Base-by-base conservation (phyloP, 2,113 vertebrate genomes). In the Melanocharis versteri region DNA sequence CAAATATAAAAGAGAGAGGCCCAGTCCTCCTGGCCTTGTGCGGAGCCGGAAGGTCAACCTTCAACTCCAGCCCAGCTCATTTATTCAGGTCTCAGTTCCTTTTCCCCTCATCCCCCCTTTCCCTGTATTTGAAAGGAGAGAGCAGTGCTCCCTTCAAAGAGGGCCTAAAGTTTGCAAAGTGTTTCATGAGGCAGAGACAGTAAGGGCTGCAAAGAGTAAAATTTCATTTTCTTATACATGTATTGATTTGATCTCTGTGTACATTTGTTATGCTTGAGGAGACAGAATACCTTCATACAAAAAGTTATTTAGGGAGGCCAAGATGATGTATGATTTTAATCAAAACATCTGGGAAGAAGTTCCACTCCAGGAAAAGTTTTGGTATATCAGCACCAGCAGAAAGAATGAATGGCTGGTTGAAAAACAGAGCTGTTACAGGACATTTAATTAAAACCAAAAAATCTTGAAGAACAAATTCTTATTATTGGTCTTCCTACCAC, bases 371-470 rank as follows among this genome's bases (percentile, higher is more conserved):
- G 64, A 91, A 89, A 82, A 90, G 42, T 85, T 89, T 28, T 61
- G 51, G 75, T 61, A 39, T 48, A 87, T 76, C 88, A 95, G 71
- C 68, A 87, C n/a, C 82, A 93, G 35, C 72, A 94, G 58, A 83
- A 94, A 84, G 87, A 96, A 87, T 21, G 53, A 88, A 78, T 3
- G 3, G 19, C 30, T 64, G 30, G 15, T 20, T 78, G 24, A 96
- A 94, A 57, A 93, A 40, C 72, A 90, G 62, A 24, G 3, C 61
- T 51, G 42, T 71, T 92, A 83, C 27, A 92, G 53, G 79, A 58
- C 58, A 91, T 62, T 78, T 95, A 95, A 97, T 96, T 97, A 94
- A 97, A 98, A 96, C 7, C 42, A 93, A 96, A 92, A 72, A 89
- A 73, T 70, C 83, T 40, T 85, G 60, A 73, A 96, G 96, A 94